Evolutionary conservation across 2,113 vertebrate species (phyloP), one percentile per base, ranked within the genome.

Genomic region (Misgurnus mizolepis): DNA sequence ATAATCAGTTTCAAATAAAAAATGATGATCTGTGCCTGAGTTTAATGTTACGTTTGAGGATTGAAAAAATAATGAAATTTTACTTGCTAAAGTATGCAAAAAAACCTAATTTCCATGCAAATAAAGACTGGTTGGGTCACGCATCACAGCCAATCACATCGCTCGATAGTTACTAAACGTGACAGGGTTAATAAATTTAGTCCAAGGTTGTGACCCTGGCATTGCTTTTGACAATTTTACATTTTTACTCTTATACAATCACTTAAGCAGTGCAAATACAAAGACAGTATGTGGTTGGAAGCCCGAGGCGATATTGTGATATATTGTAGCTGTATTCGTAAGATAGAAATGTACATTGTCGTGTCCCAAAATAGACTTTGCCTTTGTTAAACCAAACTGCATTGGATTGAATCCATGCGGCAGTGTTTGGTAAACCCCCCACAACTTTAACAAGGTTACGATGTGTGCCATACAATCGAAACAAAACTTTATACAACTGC

Each of bases 371-470:
- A 64, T 61, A 14, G 17, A 41, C 5, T 18, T 17, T 47, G 11
- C 64, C 45, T 64, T 17, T 43, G 40, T 82, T n/a, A 65, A 76
- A 17, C 45, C 41, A 14, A 7, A 27, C 43, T 60, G 53, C 40
- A 11, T 45, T 7, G 17, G 8, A 60, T 27, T 34, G 11, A 58
- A 76, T 41, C 15, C 22, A n/a, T 17, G 41, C 22, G 4, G 10
- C 47, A 18, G 67, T 49, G 17, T 80, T 80, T 58, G 73, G 67
- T 64, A 72, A 68, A 27, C 14, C 15, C 11, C 47, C 66, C 67
- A 67, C 68, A 67, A 82, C 49, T 72, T 70, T n/a, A n/a, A n/a
- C n/a, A n/a, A 76, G 27, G n/a, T 55, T 71, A 69, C 18, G 14
- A 77, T 82, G 18, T 71, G 14, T 71, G 14, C 47, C 75, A 17